Base-by-base conservation (phyloP, 2,888 invertebrate species). In the Boloria euphrosyne region DNA sequence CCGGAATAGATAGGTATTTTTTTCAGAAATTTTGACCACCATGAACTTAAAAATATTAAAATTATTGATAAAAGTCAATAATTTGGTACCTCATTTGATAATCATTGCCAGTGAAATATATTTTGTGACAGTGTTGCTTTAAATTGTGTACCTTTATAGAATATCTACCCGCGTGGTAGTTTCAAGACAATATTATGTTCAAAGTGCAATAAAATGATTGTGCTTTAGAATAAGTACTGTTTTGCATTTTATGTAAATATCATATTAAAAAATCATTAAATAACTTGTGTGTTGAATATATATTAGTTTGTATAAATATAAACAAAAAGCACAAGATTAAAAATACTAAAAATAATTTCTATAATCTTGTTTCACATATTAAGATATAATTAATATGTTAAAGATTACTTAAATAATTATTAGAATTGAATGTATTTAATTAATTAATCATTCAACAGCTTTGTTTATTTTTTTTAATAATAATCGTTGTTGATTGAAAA, bases 151-250 rank as follows among this genome's bases (percentile, higher is more conserved):
- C 46, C 22, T 57, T 27, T 57, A 57, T 57, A 38, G 10, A 10
- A 38, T 38, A 18, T 43, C 46, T 57, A 57, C 22, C 31, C 54
- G 50, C 50, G 43, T 17, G 70, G 73, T 73, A 74, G 71, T 71
- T 74, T 57, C 61, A 78, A 78, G 81, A 81, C 80, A 81, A 81
- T 81, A 81, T n/a, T n/a, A n/a, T 80, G 65, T 76, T 73, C 74
- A 73, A 77, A 80, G 81, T 81, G 80, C 80, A 82, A 82, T 80
- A 82, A 81, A 51, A 70, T 66, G 68, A 78, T 80, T 81, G 80
- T 81, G 76, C 81, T 80, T 75, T 77, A 77, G 70, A 51, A 64
- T 73, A 65, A 66, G 27, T 73, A 71, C 49, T 54, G 16, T 65
- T 62, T 49, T 43, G 51, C 50, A 55, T 69, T 69, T 62, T 69